These are phyloP conservation scores for Nebria salina DNA, from an alignment of 2,888 invertebrate genomes.

Conservation along the genomic window DNA sequence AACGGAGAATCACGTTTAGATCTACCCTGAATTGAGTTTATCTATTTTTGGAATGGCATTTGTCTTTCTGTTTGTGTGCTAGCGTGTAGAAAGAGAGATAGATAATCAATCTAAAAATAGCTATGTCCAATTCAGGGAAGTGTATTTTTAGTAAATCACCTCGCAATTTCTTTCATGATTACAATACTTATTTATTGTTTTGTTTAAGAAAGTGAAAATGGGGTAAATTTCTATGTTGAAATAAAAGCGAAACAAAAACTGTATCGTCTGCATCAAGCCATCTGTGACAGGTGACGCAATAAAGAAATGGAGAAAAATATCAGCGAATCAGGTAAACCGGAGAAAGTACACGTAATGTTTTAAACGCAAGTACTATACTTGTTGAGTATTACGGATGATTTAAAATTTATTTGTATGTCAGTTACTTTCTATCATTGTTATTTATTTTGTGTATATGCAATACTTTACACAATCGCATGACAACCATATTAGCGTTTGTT, in stretches of 20 bases:
- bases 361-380: not conserved
- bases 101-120: too few species aligned
- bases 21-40: too few species aligned
- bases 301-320: constrained; percentile 33
- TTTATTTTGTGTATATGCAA: not conserved
- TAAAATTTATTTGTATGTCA: not conserved
- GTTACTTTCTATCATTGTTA: not conserved
- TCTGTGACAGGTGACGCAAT: constrained; percentile 36
- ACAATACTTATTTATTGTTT: too few species aligned
- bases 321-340: constrained; percentile 38
- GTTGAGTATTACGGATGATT: not conserved
- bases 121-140: too few species aligned
- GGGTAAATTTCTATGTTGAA: not conserved
- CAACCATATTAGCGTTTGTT: not conserved
- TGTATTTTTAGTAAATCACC: too few species aligned
- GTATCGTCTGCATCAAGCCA: constrained; percentile 13
- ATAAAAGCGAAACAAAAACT: constrained; percentile 10
- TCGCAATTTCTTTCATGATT: too few species aligned
- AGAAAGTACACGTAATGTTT: constrained; percentile 30
- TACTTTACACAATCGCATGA: not conserved
- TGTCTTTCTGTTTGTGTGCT: too few species aligned
- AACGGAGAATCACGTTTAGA: too few species aligned
- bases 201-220: not conserved
- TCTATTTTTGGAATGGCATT: too few species aligned
- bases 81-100: too few species aligned